phyloP scores from a whole-genome alignment of 1,140 invertebrate species.

The Neodiprion fabricii region DNA sequence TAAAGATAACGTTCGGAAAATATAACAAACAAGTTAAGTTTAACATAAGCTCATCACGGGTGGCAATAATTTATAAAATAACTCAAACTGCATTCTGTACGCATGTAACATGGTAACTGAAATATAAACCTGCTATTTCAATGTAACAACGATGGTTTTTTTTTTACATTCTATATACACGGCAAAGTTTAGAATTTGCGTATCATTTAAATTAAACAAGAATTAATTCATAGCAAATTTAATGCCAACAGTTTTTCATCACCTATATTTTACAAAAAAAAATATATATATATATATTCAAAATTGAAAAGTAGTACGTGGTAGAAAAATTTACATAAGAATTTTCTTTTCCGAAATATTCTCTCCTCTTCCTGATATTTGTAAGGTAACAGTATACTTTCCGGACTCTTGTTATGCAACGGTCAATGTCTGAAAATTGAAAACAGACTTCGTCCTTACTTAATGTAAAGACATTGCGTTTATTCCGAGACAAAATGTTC shows the following conservation, averaged over 20 bases:
- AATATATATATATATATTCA: constrained; percentile 9
- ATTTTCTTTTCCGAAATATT: not conserved
- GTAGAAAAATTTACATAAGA: not conserved
- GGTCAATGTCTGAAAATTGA: too few species aligned
- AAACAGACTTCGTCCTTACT: not conserved
- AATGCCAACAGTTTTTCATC: constrained; percentile 28
- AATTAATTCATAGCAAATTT: constrained; percentile 34
- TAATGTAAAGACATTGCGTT: not conserved
- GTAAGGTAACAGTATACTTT: too few species aligned
- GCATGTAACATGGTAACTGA: constrained; percentile 11
- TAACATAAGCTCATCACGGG: constrained; percentile 1
- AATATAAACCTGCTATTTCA: constrained; percentile 23
- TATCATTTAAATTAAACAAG: constrained; percentile 33
- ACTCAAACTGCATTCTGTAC: constrained; percentile 24
- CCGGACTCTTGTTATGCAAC: too few species aligned
- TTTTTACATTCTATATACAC: constrained; percentile 9
- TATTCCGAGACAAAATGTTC: not conserved
- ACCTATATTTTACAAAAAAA: constrained; percentile 24
- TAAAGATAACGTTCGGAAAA: too few species aligned
- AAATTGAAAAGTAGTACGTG: not conserved
- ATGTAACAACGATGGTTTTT: constrained; percentile 18
- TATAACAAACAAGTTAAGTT: constrained; percentile 7
- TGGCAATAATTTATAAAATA: constrained; percentile 11
- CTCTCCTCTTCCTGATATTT: not conserved
- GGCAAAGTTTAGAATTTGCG: constrained; percentile 2